These are phyloP conservation scores for Pollenia labialis DNA, from an alignment of 2,888 invertebrate species.

Conservation along the genomic window DNA sequence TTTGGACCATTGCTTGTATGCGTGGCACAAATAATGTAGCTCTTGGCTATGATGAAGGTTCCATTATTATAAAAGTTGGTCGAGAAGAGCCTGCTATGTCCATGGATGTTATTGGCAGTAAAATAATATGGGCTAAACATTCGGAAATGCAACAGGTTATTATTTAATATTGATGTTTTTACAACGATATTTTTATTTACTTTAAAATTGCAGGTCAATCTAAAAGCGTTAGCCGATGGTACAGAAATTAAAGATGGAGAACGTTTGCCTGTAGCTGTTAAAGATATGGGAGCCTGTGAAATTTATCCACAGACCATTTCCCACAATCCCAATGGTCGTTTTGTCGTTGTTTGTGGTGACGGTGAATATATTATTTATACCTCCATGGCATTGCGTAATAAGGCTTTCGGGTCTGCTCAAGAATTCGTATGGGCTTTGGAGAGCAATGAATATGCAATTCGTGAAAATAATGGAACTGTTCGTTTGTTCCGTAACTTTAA, in stretches of 20 bases:
- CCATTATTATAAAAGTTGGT: constrained; percentile 86
- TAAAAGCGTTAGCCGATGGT: constrained; percentile 84
- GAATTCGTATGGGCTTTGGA: constrained; percentile 99
- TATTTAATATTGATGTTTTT: constrained; percentile 4
- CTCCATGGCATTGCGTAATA: constrained; percentile 99
- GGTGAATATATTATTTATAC: constrained; percentile 99
- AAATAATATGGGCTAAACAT: constrained; percentile 99
- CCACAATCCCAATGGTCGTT: constrained; percentile 98
- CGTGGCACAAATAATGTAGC: constrained; percentile 98
- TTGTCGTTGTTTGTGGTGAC: constrained; percentile 98
- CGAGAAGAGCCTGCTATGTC: constrained; percentile 99
- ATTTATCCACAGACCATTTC: constrained; percentile 99
- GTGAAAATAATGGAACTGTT: constrained; percentile 95
- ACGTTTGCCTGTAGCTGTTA: constrained; percentile 95
- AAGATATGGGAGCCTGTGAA: constrained; percentile 99
- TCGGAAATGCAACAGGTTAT: constrained; percentile 96
- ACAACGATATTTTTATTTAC: not conserved
- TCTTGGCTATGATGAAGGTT: constrained; percentile 88
- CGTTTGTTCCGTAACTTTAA: constrained; percentile 99
- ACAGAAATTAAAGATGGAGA: constrained; percentile 95
- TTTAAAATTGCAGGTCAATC: constrained; percentile 78
- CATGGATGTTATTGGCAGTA: constrained; percentile 99
- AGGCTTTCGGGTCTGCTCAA: constrained; percentile 98
- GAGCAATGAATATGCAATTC: constrained; percentile 95
- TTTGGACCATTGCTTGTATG: constrained; percentile 97